Evolutionary conservation across 2,888 invertebrate species (phyloP).

Genomic region (Trichopoda pennipes): DNA sequence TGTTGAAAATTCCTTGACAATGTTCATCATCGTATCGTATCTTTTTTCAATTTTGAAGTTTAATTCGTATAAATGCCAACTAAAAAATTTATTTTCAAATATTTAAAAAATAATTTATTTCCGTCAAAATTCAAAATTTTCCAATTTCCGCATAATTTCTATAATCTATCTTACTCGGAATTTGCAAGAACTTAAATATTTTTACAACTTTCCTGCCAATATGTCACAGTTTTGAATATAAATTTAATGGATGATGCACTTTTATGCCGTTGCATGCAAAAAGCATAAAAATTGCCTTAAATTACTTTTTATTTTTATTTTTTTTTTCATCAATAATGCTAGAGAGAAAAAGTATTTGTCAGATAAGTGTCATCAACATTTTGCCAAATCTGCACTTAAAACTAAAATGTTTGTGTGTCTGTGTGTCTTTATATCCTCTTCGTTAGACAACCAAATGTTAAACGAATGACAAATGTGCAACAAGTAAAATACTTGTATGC

Average conservation of each 20-base stretch:
- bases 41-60: background rate
- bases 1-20: too few species aligned
- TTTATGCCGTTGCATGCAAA: conserved; percentile 6
- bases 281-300: conserved; percentile 22
- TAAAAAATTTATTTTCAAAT: background rate
- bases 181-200: conserved; percentile 46
- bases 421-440: background rate
- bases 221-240: conserved; percentile 36
- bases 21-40: too few species aligned
- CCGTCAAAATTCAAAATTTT: conserved; percentile 28
- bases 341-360: conserved; percentile 34
- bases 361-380: conserved; percentile 55
- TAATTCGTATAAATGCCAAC: background rate
- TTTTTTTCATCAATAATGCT: conserved; percentile 34
- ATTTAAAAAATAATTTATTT: background rate
- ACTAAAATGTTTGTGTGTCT: too few species aligned
- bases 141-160: conserved; percentile 56
- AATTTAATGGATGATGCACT: conserved; percentile 51
- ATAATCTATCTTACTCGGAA: conserved; percentile 55
- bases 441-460: background rate
- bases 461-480: conserved; percentile 23
- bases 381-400: conserved; percentile 50
- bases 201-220: conserved; percentile 25
- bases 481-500: conserved; percentile 35
- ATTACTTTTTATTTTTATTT: conserved; percentile 38